These are phyloP conservation scores for Sebastes schlegelii DNA, from an alignment of 2,113 vertebrate species.

Conservation along the genomic window DNA sequence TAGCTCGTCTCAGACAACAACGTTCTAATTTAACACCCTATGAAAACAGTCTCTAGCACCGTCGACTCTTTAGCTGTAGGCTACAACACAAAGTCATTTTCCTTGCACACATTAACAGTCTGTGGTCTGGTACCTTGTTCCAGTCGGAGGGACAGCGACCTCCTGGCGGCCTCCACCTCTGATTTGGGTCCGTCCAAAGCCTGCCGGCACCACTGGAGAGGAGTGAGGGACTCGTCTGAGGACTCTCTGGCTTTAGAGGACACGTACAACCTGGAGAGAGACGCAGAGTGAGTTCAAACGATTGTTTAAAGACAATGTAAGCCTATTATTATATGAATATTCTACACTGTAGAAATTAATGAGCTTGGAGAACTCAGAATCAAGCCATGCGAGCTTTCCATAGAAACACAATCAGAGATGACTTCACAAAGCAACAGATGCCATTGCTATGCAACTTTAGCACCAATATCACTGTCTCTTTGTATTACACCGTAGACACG, in stretches of 20 bases:
- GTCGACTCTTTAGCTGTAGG: not conserved
- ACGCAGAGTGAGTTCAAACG: not conserved
- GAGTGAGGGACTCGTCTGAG: slow-evolving; percentile 75
- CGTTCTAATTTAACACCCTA: not conserved
- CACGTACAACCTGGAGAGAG: slow-evolving; percentile 88
- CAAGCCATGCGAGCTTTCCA: too few species aligned
- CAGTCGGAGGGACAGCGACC: slow-evolving; percentile 88
- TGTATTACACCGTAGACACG: too few species aligned
- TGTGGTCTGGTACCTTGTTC: slow-evolving; percentile 87
- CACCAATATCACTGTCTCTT: too few species aligned
- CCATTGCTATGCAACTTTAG: too few species aligned
- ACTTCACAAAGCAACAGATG: not conserved
- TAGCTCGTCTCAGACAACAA: not conserved
- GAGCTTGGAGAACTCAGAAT: too few species aligned
- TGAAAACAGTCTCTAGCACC: not conserved
- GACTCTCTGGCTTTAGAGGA: slow-evolving; percentile 80
- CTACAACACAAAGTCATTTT: not conserved
- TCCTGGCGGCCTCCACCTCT: slow-evolving; percentile 88
- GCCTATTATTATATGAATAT: too few species aligned
- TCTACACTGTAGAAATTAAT: too few species aligned
- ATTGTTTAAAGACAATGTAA: too few species aligned
- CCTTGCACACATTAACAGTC: not conserved
- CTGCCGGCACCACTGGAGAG: slow-evolving; percentile 93
- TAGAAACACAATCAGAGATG: too few species aligned
- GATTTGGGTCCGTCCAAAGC: slow-evolving; percentile 89